Evolutionary conservation across 2,888 invertebrate genomes (phyloP).

Genomic region (Cetonia aurata): DNA sequence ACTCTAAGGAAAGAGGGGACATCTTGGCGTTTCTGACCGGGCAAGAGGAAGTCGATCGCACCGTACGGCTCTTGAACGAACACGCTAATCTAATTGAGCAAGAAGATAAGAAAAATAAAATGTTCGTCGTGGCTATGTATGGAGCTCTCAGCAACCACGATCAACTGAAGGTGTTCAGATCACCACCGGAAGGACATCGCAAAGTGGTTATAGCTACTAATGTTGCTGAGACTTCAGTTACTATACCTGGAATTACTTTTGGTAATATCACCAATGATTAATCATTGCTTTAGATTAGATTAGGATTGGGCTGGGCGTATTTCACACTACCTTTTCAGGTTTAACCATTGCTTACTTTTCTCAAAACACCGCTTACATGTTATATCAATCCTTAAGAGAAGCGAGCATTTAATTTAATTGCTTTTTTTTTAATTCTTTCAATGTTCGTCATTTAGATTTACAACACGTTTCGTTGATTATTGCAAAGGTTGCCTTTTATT

Average conservation of each 20-base stretch:
- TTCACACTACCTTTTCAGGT: too few species aligned
- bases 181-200: constrained; percentile 76
- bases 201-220: constrained; percentile 96
- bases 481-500: too few species aligned
- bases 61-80: constrained; percentile 74
- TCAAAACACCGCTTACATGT: too few species aligned
- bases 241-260: constrained; percentile 92
- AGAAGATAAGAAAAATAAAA: constrained; percentile 68
- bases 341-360: too few species aligned
- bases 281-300: too few species aligned
- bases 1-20: constrained; percentile 86
- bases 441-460: too few species aligned
- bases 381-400: too few species aligned
- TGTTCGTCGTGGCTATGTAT: constrained; percentile 90
- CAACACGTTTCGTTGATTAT: too few species aligned
- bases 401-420: too few species aligned
- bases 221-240: constrained; percentile 96
- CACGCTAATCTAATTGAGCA: constrained; percentile 72
- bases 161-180: constrained; percentile 86
- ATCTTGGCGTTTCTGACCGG: constrained; percentile 94
- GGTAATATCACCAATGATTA: constrained; percentile 68
- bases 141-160: constrained; percentile 87
- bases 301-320: too few species aligned
- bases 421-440: too few species aligned
- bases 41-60: constrained; percentile 91